phyloP scores from a whole-genome alignment of 1,140 invertebrate genomes.

The Drosophila mauritiana region DNA sequence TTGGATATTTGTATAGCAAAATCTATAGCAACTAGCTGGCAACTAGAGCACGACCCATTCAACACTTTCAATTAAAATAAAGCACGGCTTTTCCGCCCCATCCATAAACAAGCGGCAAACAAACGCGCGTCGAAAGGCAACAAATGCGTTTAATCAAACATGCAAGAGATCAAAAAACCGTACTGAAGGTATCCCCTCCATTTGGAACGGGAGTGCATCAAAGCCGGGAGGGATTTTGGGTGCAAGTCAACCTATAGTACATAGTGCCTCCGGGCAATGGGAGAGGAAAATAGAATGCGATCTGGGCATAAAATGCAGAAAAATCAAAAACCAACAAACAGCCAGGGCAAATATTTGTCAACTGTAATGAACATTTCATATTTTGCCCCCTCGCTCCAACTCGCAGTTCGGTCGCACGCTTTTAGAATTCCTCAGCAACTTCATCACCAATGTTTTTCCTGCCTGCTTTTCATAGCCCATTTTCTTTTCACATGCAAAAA shows the following conservation, averaged over 20 bases:
- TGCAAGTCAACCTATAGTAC: constrained; percentile 27
- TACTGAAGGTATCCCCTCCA: constrained; percentile 18
- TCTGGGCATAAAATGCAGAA: constrained; percentile 65
- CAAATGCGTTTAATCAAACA: constrained; percentile 83
- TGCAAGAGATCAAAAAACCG: constrained; percentile 41
- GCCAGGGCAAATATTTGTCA: constrained; percentile 78
- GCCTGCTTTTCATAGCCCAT: constrained; percentile 65
- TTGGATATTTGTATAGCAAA: constrained; percentile 21
- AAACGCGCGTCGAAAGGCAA: constrained; percentile 73
- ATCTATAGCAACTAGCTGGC: constrained; percentile 23
- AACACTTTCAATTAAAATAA: constrained; percentile 62
- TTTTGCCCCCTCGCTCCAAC: constrained; percentile 46
- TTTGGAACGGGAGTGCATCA: constrained; percentile 11
- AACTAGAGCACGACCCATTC: constrained; percentile 37
- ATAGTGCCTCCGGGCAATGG: constrained; percentile 31
- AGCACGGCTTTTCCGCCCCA: constrained; percentile 18
- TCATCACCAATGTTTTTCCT: constrained; percentile 42
- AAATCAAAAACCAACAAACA: constrained; percentile 65
- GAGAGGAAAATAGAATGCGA: constrained; percentile 38
- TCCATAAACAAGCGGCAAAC: constrained; percentile 37
- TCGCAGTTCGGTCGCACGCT: constrained; percentile 13
- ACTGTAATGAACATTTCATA: constrained; percentile 84
- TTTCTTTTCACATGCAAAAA: constrained; percentile 76
- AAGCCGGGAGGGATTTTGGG: constrained; percentile 29
- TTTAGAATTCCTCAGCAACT: constrained; percentile 46